phyloP scores from a whole-genome alignment of 2,113 vertebrate genomes.

The Aegotheles bennettii region DNA sequence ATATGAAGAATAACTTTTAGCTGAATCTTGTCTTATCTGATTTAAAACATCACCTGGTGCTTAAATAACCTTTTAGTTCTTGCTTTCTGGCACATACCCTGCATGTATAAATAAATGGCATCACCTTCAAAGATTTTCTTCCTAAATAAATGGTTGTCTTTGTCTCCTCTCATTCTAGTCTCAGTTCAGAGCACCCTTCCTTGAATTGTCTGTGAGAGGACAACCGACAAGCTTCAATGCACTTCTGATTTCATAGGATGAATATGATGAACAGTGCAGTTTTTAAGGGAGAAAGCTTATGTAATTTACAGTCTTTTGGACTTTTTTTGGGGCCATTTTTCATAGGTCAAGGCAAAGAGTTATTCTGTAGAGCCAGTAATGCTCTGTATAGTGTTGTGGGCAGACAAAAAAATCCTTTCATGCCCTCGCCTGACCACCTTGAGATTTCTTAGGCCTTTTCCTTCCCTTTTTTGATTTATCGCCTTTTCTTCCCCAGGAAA shows the following conservation, averaged over 20 bases:
- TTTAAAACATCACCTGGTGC: neutral
- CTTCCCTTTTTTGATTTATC: neutral
- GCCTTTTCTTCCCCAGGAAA: slow-evolving; percentile 76
- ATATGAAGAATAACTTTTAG: neutral
- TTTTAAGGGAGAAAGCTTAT: neutral
- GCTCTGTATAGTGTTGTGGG: neutral
- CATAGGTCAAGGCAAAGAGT: neutral
- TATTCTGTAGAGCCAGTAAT: neutral
- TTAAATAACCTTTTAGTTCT: neutral
- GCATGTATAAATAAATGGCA: neutral
- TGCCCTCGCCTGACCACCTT: accelerated
- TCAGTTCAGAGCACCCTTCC: neutral
- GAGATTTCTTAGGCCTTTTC: neutral
- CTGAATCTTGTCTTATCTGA: neutral
- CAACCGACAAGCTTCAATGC: neutral
- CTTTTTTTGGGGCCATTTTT: neutral
- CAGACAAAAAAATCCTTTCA: neutral
- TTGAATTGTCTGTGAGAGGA: neutral
- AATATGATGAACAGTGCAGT: neutral
- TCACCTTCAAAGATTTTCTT: neutral
- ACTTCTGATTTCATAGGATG: neutral
- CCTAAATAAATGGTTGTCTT: neutral
- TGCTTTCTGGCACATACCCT: neutral
- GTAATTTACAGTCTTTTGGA: neutral
- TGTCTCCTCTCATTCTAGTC: neutral